phyloP scores from a whole-genome alignment of 2,797 vertebrate species.

The Erethizon dorsatum region DNA sequence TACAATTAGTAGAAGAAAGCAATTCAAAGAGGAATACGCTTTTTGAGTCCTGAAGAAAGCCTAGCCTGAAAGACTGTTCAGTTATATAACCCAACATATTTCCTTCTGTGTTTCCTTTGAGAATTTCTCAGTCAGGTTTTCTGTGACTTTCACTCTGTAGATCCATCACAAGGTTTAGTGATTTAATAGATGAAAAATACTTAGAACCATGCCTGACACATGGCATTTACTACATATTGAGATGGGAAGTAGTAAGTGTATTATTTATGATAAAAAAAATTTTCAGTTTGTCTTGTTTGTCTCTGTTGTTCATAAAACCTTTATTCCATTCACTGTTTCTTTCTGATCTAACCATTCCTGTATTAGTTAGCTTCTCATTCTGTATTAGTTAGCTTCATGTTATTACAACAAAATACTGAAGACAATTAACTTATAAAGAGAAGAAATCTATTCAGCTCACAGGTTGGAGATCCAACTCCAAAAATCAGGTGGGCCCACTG shows the following conservation, averaged over 20 bases:
- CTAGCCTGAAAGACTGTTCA: neutral
- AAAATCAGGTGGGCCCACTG: neutral
- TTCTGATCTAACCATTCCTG: neutral
- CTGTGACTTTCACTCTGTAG: neutral
- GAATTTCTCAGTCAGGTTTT: neutral
- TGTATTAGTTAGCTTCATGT: neutral
- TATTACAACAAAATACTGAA: neutral
- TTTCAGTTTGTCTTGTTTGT: neutral
- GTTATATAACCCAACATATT: neutral
- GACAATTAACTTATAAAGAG: neutral
- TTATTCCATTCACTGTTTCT: neutral
- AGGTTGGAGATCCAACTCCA: neutral
- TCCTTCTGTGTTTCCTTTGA: neutral
- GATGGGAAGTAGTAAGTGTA: neutral
- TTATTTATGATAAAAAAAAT: neutral
- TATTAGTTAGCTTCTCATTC: neutral
- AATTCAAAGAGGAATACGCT: neutral
- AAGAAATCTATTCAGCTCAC: neutral
- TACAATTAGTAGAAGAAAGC: neutral
- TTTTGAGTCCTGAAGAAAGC: neutral
- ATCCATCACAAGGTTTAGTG: neutral
- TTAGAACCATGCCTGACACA: neutral
- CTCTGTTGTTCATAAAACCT: neutral
- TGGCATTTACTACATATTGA: neutral
- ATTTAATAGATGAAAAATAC: neutral